Conservation (phyloP, 2,888 invertebrate genomes). For the Diarsia rubi region DNA sequence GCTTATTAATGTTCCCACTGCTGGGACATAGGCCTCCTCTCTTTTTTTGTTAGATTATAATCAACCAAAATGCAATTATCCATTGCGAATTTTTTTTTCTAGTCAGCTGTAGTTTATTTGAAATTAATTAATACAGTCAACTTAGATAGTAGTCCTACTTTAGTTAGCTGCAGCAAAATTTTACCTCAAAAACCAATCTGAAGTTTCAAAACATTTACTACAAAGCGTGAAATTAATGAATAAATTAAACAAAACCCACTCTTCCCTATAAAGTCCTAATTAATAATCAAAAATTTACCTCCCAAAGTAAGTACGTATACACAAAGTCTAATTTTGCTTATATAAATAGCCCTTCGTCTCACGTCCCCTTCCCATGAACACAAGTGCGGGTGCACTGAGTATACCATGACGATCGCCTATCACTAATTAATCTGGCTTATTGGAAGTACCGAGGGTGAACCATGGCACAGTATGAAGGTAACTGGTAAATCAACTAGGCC, state of each 20-base stretch:
- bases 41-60: no score
- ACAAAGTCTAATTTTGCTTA: not conserved
- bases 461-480: not conserved
- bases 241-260: conserved; percentile 37
- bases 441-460: conserved; percentile 49
- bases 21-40: no score
- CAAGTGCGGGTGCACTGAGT: conserved; percentile 64
- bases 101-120: no score
- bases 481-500: not conserved
- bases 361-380: conserved; percentile 65
- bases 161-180: not conserved
- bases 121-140: not conserved
- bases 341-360: conserved; percentile 45
- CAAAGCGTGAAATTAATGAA: conserved; percentile 35
- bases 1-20: no score
- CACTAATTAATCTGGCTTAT: conserved; percentile 82
- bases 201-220: conserved; percentile 15
- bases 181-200: conserved; percentile 10
- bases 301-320: not conserved
- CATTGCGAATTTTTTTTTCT: no score
- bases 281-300: conserved; percentile 36
- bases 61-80: no score
- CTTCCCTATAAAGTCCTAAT: conserved; percentile 39
- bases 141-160: not conserved
- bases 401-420: conserved; percentile 78